A percentile compares a stretch with the other conserved stretches of the same genome.
Evolutionary conservation across 2,113 vertebrate genomes (phyloP).

Genomic region (Gobius niger): DNA sequence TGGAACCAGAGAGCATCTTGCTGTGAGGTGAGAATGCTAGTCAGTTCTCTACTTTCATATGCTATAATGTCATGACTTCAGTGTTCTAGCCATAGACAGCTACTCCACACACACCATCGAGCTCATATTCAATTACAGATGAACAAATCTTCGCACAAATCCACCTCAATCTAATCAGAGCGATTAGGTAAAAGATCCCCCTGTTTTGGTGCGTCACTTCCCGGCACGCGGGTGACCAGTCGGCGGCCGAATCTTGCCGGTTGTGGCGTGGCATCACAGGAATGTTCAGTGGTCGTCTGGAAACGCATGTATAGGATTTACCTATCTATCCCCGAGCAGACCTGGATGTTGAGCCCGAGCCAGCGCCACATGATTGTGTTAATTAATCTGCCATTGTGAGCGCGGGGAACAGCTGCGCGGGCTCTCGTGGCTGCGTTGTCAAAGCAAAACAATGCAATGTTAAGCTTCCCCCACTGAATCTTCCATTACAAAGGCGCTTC

Average conservation of each 20-base stretch:
- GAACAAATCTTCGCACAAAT: neutral
- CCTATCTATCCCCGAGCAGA: conserved; percentile 99
- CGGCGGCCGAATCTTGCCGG: conserved; percentile 84
- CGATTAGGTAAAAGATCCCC: conserved; percentile 69
- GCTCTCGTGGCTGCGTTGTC: conserved; percentile 96
- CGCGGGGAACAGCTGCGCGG: conserved; percentile 97
- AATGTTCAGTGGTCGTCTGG: conserved; percentile 86
- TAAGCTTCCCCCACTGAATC: conserved; percentile 97
- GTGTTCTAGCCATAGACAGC: neutral
- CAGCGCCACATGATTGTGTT: conserved; percentile 99
- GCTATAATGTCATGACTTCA: too few relatives aligned
- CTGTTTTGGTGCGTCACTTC: conserved; percentile 41
- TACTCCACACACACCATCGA: neutral
- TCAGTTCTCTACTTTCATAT: too few relatives aligned
- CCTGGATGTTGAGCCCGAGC: conserved; percentile 97
- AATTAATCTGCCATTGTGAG: conserved; percentile 99
- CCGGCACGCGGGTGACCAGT: conserved; percentile 84
- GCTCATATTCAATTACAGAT: conserved; percentile 6
- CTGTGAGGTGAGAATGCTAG: too few relatives aligned
- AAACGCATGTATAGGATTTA: conserved; percentile 97
- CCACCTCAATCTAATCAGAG: conserved; percentile 50
- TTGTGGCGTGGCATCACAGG: conserved; percentile 84
- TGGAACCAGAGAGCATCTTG: too few relatives aligned
- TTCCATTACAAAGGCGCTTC: conserved; percentile 96
- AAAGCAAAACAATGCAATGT: conserved; percentile 99